phyloP scores from a whole-genome alignment of 2,888 invertebrate species.

The Drosophila siamana region DNA sequence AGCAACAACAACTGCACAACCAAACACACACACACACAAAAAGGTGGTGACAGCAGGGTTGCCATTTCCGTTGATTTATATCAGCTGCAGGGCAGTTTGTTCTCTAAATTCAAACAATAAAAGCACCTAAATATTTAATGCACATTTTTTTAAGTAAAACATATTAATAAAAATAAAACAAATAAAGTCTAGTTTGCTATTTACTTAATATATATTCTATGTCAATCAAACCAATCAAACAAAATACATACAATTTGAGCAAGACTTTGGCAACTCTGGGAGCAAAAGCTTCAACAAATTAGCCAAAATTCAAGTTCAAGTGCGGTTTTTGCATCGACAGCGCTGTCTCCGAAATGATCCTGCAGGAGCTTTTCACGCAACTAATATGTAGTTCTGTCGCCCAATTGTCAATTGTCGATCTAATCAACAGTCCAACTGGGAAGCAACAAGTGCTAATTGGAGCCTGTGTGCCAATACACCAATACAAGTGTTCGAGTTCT shows the following conservation, averaged over 20 bases:
- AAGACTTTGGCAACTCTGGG: slow-evolving; percentile 21
- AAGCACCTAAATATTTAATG: neutral
- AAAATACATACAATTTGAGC: neutral
- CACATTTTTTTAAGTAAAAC: neutral
- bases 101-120: neutral
- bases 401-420: slow-evolving; percentile 65
- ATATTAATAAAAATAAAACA: neutral
- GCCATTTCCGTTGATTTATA: slow-evolving; percentile 42
- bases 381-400: slow-evolving; percentile 12
- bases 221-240: neutral
- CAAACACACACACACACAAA: slow-evolving; percentile 28
- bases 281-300: slow-evolving; percentile 35
- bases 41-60: slow-evolving; percentile 47
- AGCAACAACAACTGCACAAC: slow-evolving; percentile 33
- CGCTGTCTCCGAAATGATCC: slow-evolving; percentile 31
- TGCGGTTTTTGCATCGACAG: slow-evolving; percentile 41
- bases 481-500: slow-evolving; percentile 42
- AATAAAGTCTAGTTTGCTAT: too few species aligned
- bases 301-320: slow-evolving; percentile 75
- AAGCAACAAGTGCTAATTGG: slow-evolving; percentile 59
- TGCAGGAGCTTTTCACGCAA: slow-evolving; percentile 27
- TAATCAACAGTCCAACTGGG: slow-evolving; percentile 51
- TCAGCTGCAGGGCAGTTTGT: slow-evolving; percentile 1
- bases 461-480: slow-evolving; percentile 25
- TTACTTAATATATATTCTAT: too few species aligned